A percentile compares a stretch with the other conserved stretches of the same genome.
Evolutionary conservation across 2,888 invertebrate genomes (phyloP).

Genomic region (Carterocephalus palaemon): DNA sequence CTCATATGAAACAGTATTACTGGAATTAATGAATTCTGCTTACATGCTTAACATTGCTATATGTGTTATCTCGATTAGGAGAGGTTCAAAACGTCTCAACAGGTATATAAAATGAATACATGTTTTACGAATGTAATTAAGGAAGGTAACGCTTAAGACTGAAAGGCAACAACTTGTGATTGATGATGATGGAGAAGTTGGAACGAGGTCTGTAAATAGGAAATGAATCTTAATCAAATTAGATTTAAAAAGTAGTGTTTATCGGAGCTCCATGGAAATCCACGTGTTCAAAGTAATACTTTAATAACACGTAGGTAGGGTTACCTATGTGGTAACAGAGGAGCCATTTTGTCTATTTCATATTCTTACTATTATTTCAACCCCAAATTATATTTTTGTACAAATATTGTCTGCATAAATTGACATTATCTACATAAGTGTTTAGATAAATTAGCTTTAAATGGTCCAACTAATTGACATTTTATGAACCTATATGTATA

Average conservation of each 20-base stretch:
- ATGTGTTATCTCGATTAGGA: slow-evolving; percentile 6
- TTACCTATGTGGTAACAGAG: slow-evolving; percentile 45
- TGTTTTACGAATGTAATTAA: slow-evolving; percentile 22
- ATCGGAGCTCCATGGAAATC: slow-evolving; percentile 44
- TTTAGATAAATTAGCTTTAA: slow-evolving; percentile 43
- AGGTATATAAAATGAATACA: slow-evolving; percentile 1
- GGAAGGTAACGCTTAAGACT: slow-evolving; percentile 59
- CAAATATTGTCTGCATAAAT: slow-evolving; percentile 62
- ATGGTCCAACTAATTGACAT: slow-evolving; percentile 40
- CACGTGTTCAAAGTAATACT: slow-evolving; percentile 60
- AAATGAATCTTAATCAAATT: slow-evolving; percentile 40
- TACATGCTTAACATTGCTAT: slow-evolving; percentile 7
- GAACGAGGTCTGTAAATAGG: slow-evolving; percentile 57
- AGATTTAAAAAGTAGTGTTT: slow-evolving; percentile 38
- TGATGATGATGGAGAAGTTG: slow-evolving; percentile 42
- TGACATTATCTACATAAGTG: slow-evolving; percentile 48
- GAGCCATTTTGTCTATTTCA: slow-evolving; percentile 38
- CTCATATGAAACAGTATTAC: slow-evolving; percentile 4
- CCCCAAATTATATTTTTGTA: slow-evolving; percentile 74
- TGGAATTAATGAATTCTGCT: slow-evolving; percentile 15
- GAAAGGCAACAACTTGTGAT: slow-evolving; percentile 74
- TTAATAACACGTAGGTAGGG: slow-evolving; percentile 45
- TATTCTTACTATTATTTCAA: slow-evolving; percentile 40
- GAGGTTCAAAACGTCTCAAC: slow-evolving; percentile 15
- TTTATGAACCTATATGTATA: slow-evolving; percentile 16